Evolutionary conservation across 2,888 invertebrate species (phyloP), one percentile per base, ranked within the genome.

Genomic region (Ectobius pallidus): DNA sequence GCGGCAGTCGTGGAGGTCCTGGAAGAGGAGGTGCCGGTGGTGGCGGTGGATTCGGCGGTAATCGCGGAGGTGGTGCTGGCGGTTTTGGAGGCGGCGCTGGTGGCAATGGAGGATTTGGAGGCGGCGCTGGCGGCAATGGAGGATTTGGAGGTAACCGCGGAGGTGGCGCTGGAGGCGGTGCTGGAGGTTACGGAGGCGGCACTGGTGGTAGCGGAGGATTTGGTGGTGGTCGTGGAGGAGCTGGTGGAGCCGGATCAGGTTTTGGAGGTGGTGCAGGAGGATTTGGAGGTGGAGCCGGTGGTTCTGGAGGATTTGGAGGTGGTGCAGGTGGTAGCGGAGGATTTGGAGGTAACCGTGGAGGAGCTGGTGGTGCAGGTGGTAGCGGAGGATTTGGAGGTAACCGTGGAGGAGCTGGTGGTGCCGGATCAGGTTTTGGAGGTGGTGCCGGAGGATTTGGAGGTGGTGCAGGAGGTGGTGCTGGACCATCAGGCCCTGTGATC

Each of bases 401-500:
- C 16, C 22, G 39, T 58, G 49, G 70, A 7, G 27, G 39, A 20
- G 44, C 25, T n/a, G 65, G 22, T 9, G 65, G 65, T 1, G 27
- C 58, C n/a, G 32, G 9, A 11, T 44, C 46, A 42, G 70, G 69
- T 20, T 34, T 69, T 6, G 72, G 74, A n/a, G 71, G 71, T 14
- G 74, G 73, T 42, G 58, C 69, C 11, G 73, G 75, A 16, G 75
- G 74, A 16, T 65, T 46, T n/a, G 70, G 74, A 14, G 76, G 73
- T 22, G 69, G 72, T 52, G 25, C 73, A 7, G 75, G 74, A 1
- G 73, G 67, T 42, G 70, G 69, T 61, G 75, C 73, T 18, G 71
- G 74, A 34, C 46, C 73, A 34, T 62, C 80, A 76, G 80, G 85
- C 69, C 79, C 84, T 52, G 84, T 85, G 52, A 87, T 89, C 76